Conservation (phyloP, 2,888 invertebrate genomes). For the Megaustenia siamemsis region DNA sequence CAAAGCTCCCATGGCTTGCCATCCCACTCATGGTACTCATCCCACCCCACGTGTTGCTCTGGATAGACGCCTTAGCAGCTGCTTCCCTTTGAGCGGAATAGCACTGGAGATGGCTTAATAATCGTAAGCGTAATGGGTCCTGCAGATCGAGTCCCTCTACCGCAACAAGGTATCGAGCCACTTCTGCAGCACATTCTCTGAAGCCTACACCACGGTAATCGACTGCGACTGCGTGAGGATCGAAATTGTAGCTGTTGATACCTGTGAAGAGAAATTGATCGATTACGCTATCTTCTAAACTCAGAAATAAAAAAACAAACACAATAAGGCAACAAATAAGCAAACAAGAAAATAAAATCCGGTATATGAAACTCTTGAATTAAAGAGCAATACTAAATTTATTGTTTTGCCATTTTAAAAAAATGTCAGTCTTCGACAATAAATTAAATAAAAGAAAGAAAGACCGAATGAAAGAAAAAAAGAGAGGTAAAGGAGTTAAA, state of each 20-base stretch:
- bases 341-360: too few species aligned
- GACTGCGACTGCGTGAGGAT: conserved; percentile 85
- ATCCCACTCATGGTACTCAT: conserved; percentile 61
- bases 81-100: conserved; percentile 85
- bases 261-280: conserved; percentile 82
- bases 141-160: conserved; percentile 97
- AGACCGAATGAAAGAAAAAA: neutral
- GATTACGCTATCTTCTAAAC: too few species aligned
- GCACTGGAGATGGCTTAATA: conserved; percentile 96
- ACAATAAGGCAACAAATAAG: too few species aligned
- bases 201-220: conserved; percentile 98
- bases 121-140: conserved; percentile 92
- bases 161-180: conserved; percentile 94
- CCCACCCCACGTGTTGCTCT: conserved; percentile 68
- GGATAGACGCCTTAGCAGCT: conserved; percentile 73
- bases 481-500: neutral
- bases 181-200: conserved; percentile 97
- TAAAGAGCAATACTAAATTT: too few species aligned
- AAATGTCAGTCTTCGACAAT: too few species aligned
- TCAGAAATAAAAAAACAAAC: too few species aligned
- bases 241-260: conserved; percentile 82
- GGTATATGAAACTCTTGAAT: too few species aligned
- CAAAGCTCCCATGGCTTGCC: conserved; percentile 47
- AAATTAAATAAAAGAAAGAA: neutral
- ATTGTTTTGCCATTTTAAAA: too few species aligned